Evolutionary conservation across 2,797 vertebrate species (phyloP).

Genomic region (Bovichtus variegatus): DNA sequence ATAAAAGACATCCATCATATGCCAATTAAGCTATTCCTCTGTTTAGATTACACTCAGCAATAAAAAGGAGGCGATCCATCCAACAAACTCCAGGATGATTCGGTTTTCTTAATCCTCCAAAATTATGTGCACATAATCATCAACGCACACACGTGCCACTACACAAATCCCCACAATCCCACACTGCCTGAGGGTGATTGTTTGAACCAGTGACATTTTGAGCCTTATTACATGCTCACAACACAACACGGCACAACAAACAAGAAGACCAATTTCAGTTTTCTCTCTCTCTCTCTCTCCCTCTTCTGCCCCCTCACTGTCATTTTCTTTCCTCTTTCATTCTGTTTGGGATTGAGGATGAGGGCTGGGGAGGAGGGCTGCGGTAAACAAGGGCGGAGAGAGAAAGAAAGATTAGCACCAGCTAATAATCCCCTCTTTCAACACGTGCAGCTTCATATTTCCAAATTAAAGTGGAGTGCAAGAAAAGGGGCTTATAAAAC

Average conservation of each 20-base stretch:
- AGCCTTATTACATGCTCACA: slow-evolving; percentile 82
- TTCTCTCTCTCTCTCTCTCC: slow-evolving; percentile 38
- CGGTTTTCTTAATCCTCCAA: slow-evolving; percentile 63
- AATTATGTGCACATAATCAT: slow-evolving; percentile 63
- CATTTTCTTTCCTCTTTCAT: slow-evolving; percentile 69
- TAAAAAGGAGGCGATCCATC: slow-evolving; percentile 12
- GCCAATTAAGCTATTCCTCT: slow-evolving; percentile 44
- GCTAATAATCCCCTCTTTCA: slow-evolving; percentile 97
- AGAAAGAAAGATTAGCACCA: slow-evolving; percentile 91
- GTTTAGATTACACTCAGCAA: slow-evolving; percentile 32
- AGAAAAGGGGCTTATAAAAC: slow-evolving; percentile 95
- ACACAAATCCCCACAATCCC: slow-evolving; percentile 74
- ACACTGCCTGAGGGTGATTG: slow-evolving; percentile 73
- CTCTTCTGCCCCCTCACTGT: slow-evolving; percentile 72
- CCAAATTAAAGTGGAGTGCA: slow-evolving; percentile 96
- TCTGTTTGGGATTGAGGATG: slow-evolving; percentile 74
- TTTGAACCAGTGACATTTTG: slow-evolving; percentile 83
- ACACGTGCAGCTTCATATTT: slow-evolving; percentile 94
- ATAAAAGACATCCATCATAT: slow-evolving; percentile 25
- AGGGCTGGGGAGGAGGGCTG: slow-evolving; percentile 64
- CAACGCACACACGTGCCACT: slow-evolving; percentile 52
- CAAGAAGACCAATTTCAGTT: slow-evolving; percentile 74
- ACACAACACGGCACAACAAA: slow-evolving; percentile 77
- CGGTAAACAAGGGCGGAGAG: slow-evolving; percentile 72
- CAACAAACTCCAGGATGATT: slow-evolving; percentile 49